Percentiles rank a stretch among this genome's conserved stretches.
Evolutionary conservation across 2,113 vertebrate species (phyloP).

Genomic region (Calidris pygmaea): DNA sequence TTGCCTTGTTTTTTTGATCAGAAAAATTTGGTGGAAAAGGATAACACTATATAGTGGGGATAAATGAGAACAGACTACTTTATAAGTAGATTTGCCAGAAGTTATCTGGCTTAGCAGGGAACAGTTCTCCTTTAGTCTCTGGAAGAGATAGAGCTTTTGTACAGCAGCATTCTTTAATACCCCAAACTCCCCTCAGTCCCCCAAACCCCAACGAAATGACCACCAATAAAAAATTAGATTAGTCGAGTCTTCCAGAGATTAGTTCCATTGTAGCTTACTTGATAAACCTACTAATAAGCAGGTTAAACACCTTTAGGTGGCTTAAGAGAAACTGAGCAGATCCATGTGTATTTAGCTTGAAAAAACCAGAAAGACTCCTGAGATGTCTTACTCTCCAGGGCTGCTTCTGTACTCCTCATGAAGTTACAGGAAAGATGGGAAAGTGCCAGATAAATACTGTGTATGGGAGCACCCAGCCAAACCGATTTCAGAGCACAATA

Average conservation of each 20-base stretch:
- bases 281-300: not conserved
- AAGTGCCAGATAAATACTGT: not conserved
- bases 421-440: not conserved
- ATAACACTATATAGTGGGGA: not conserved
- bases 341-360: not conserved
- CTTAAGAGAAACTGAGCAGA: not conserved
- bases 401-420: not conserved
- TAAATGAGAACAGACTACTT: not conserved
- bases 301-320: not conserved
- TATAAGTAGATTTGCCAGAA: not conserved
- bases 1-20: not conserved
- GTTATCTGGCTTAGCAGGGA: not conserved
- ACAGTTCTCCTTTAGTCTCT: not conserved
- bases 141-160: not conserved
- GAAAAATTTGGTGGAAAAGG: not conserved
- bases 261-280: not conserved
- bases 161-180: not conserved
- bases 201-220: not conserved
- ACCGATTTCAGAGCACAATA: too few relatives aligned
- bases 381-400: not conserved
- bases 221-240: not conserved
- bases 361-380: not conserved
- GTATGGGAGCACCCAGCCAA: too few relatives aligned
- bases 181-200: accelerated
- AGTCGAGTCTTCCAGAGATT: not conserved